Evolutionary conservation across 2,888 invertebrate species (phyloP).

Genomic region (Cosmia trapezina): DNA sequence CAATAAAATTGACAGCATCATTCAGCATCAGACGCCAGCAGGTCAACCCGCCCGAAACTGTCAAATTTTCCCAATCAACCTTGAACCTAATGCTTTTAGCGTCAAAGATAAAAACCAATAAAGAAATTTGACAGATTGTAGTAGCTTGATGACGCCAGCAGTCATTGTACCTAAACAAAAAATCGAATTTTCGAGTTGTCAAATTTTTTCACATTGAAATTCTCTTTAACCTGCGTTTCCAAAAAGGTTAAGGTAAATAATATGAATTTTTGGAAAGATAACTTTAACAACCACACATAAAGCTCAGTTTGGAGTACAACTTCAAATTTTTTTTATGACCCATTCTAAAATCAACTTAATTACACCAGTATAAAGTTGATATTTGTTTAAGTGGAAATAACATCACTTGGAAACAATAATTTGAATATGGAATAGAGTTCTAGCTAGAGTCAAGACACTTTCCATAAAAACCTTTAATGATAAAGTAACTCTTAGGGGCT

Average conservation of each 20-base stretch:
- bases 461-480: conserved; percentile 13
- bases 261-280: background rate
- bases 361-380: background rate
- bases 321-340: background rate
- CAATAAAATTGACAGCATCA: background rate
- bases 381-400: background rate
- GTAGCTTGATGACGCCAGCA: no score
- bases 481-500: no score
- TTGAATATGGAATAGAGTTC: background rate
- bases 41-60: no score
- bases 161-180: background rate
- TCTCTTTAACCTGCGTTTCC: background rate
- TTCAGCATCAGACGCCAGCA: no score
- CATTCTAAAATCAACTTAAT: background rate
- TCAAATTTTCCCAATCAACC: no score
- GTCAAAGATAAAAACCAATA: no score
- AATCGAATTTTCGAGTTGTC: no score
- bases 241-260: no score
- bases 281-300: background rate
- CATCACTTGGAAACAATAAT: background rate
- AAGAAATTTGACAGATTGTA: no score
- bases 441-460: conserved; percentile 4
- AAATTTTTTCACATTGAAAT: background rate
- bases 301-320: background rate
- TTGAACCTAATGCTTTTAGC: no score